Evolutionary conservation across 1,140 invertebrate genomes (phyloP).

Genomic region (Drosophila lini): DNA sequence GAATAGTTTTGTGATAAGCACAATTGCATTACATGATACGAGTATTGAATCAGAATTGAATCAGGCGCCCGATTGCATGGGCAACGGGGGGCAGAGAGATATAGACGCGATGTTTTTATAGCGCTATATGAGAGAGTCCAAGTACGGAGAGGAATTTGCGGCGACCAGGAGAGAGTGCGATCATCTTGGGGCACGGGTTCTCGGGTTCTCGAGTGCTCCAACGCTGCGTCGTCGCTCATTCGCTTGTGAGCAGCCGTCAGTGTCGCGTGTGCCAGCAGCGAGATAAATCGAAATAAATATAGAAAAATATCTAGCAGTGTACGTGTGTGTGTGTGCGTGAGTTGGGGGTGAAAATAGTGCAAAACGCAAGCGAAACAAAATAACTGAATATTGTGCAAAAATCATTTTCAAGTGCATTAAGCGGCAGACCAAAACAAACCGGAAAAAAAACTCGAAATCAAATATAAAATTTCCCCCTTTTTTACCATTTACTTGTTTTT

Average conservation of each 20-base stretch:
- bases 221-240: conserved; percentile 48
- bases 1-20: conserved; percentile 33
- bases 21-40: conserved; percentile 40
- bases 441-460: conserved; percentile 15
- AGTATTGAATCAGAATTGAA: conserved; percentile 36
- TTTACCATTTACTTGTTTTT: conserved; percentile 25
- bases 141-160: conserved; percentile 1
- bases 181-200: conserved; percentile 23
- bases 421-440: conserved; percentile 1
- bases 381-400: conserved; percentile 33
- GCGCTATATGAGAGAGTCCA: not conserved
- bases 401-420: conserved; percentile 41
- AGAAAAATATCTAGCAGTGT: conserved; percentile 38
- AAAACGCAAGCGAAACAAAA: conserved; percentile 20
- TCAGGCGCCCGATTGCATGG: conserved; percentile 26
- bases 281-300: conserved; percentile 40
- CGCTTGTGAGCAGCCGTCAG: conserved; percentile 80
- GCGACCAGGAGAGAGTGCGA: conserved; percentile 14
- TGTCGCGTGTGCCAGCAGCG: conserved; percentile 73
- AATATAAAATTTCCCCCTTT: conserved; percentile 8
- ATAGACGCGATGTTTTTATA: conserved; percentile 16
- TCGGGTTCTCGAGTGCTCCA: conserved; percentile 21
- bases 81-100: conserved; percentile 5
- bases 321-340: conserved; percentile 28
- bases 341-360: conserved; percentile 48